Conservation (phyloP, 2,113 vertebrate species). For the Archilochus colubris region DNA sequence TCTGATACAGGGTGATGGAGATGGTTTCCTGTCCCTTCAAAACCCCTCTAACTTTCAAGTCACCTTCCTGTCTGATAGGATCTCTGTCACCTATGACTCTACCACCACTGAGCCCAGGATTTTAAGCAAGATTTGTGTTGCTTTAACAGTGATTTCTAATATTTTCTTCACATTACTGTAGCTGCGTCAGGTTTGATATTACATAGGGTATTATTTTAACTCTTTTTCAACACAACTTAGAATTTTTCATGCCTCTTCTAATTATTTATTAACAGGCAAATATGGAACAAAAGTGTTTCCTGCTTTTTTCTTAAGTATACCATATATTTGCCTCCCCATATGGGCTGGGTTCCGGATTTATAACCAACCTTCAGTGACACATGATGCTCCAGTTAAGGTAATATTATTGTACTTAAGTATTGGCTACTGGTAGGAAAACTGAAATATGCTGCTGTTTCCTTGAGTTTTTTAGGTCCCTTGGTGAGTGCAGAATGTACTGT, state of each 20-base stretch:
- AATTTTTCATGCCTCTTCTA: background rate
- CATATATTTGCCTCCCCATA: conserved; percentile 84
- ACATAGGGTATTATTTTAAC: background rate
- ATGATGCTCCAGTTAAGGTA: conserved; percentile 77
- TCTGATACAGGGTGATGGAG: background rate
- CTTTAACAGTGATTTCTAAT: background rate
- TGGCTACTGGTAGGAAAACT: background rate
- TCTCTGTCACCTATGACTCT: background rate
- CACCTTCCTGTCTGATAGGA: background rate
- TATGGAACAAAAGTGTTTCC: conserved; percentile 83
- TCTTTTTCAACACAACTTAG: background rate
- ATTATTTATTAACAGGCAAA: conserved; percentile 82
- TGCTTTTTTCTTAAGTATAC: conserved; percentile 82
- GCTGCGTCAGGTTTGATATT: background rate
- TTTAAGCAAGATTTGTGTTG: background rate
- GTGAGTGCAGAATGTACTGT: background rate
- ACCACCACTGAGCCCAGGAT: background rate
- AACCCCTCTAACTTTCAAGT: background rate
- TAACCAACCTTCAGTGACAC: conserved; percentile 76
- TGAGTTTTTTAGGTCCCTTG: background rate
- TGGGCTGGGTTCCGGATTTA: conserved; percentile 91
- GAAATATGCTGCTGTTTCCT: background rate
- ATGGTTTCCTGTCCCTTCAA: background rate
- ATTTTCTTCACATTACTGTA: background rate
- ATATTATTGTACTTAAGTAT: conserved; percentile 5